phyloP scores from a whole-genome alignment of 2,797 vertebrate species.

The Hypotaenidia philippensis region DNA sequence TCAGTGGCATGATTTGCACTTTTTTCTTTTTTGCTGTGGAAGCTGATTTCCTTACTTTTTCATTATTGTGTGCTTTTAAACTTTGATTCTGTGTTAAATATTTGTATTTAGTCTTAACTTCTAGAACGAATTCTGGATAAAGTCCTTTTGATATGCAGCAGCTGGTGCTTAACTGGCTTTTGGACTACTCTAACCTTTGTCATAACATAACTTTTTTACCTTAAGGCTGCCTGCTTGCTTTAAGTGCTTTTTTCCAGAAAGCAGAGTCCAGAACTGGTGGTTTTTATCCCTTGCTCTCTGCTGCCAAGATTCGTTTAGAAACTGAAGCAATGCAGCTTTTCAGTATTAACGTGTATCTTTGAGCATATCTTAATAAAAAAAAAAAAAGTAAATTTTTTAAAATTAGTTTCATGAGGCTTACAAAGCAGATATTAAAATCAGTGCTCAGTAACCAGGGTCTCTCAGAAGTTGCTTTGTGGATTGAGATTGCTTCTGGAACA shows the following conservation, averaged over 20 bases:
- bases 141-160: neutral
- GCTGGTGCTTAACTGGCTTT: neutral
- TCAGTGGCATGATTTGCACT: neutral
- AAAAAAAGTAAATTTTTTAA: neutral
- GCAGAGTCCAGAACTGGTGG: neutral
- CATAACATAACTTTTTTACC: neutral
- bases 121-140: neutral
- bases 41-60: neutral
- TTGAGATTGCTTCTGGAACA: neutral
- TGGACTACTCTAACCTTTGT: neutral
- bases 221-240: neutral
- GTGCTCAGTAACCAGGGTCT: neutral
- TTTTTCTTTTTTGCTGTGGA: neutral
- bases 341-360: neutral
- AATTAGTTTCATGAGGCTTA: neutral
- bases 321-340: neutral
- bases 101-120: constrained; percentile 28
- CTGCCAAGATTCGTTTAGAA: constrained; percentile 5
- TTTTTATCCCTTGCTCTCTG: neutral
- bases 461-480: neutral
- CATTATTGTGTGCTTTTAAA: neutral
- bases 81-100: neutral
- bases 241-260: neutral
- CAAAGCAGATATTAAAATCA: neutral
- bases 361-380: neutral